Percentiles rank a stretch among this genome's conserved stretches.
Evolutionary conservation across 2,797 vertebrate genomes (phyloP).

Genomic region (Clamator glandarius): DNA sequence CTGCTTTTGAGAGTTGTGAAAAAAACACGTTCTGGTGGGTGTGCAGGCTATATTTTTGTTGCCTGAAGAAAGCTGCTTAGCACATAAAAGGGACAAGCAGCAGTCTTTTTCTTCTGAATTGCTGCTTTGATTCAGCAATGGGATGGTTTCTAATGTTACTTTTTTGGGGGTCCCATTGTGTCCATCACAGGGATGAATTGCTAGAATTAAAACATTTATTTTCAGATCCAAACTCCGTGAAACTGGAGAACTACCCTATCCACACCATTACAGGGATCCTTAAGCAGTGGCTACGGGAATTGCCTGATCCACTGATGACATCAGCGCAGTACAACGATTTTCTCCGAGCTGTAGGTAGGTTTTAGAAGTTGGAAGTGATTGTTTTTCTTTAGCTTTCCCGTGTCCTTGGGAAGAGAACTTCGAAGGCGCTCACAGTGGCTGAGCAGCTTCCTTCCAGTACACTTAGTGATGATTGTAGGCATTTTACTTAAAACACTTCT

Average conservation of each 20-base stretch:
- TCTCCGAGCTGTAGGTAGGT: conserved; percentile 92
- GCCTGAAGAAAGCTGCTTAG: neutral
- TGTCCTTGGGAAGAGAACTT: neutral
- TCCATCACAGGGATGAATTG: neutral
- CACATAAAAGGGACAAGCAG: neutral
- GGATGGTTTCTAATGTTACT: neutral
- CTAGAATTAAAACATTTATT: neutral
- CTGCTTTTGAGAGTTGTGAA: neutral
- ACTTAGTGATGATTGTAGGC: neutral
- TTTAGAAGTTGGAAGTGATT: neutral
- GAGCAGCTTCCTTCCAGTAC: neutral
- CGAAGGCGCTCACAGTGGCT: neutral
- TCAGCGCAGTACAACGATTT: conserved; percentile 93
- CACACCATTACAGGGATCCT: conserved; percentile 95
- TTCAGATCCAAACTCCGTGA: conserved; percentile 85
- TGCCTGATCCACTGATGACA: conserved; percentile 96
- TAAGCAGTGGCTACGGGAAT: conserved; percentile 95
- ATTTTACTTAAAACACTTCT: neutral
- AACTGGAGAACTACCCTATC: conserved; percentile 93
- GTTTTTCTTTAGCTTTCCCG: neutral
- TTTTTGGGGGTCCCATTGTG: neutral
- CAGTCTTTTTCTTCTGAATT: neutral
- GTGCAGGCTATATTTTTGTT: neutral
- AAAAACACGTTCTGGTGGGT: neutral
- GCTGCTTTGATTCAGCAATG: neutral